Conservation (phyloP, 2,113 vertebrate species). For the Phalacrocorax carbo region DNA sequence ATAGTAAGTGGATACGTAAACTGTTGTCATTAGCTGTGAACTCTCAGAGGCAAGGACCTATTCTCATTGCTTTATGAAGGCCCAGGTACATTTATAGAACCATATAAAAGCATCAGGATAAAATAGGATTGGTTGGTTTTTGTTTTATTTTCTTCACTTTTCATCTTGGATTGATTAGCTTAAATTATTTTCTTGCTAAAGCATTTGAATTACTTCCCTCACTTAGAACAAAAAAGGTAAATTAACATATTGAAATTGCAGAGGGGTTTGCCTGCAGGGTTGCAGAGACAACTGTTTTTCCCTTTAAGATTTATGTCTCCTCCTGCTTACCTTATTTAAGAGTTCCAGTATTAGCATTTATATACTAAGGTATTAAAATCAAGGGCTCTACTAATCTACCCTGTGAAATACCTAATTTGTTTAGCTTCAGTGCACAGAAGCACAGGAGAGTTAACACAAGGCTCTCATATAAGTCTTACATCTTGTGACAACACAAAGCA, state of each 20-base stretch:
- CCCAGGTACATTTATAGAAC: background rate
- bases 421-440: conserved; percentile 63
- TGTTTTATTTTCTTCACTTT: background rate
- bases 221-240: background rate
- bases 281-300: background rate
- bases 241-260: background rate
- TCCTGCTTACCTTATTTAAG: conserved; percentile 41
- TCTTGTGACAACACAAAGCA: conserved; percentile 68
- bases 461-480: conserved; percentile 60
- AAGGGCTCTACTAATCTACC: conserved; percentile 40
- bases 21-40: background rate
- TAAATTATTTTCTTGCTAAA: background rate
- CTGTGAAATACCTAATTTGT: conserved; percentile 63
- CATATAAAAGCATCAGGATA: background rate
- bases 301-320: conserved; percentile 30
- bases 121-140: fast-evolving
- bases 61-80: background rate
- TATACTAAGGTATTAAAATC: conserved; percentile 57
- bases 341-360: conserved; percentile 41
- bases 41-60: background rate
- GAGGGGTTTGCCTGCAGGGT: background rate
- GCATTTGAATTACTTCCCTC: background rate
- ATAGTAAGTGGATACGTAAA: background rate
- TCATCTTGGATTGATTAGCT: background rate
- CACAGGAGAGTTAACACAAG: conserved; percentile 48